Percentiles rank a stretch among this genome's conserved stretches.
These are phyloP conservation scores for Semaprochilodus insignis DNA, from an alignment of 2,797 vertebrate genomes.

Conservation along the genomic window DNA sequence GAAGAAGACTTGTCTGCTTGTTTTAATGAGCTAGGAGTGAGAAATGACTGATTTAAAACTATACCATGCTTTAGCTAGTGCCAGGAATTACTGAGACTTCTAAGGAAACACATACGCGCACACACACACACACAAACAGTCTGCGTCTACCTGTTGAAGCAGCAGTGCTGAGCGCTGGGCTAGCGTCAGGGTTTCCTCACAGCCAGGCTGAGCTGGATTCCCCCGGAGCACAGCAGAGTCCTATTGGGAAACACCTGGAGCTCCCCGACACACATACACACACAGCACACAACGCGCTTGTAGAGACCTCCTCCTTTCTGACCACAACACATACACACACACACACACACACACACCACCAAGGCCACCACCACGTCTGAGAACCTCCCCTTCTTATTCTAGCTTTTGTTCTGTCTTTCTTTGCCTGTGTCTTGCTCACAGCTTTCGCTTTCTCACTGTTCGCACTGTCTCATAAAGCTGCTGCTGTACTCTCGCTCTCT, in stretches of 20 bases:
- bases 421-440: conserved; percentile 31
- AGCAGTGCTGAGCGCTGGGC: conserved; percentile 11
- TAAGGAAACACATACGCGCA: not conserved
- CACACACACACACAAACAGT: not conserved
- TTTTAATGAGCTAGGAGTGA: not conserved
- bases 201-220: conserved; percentile 45
- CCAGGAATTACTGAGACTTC: not conserved
- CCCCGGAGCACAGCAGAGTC: conserved; percentile 56
- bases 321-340: conserved; percentile 32
- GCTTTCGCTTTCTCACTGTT: conserved; percentile 49
- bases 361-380: conserved; percentile 12
- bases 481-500: not conserved
- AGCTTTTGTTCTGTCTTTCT: conserved; percentile 1
- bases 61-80: not conserved
- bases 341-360: not conserved
- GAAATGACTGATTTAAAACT: not conserved
- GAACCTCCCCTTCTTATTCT: conserved; percentile 4
- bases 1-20: not conserved
- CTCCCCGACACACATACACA: conserved; percentile 55
- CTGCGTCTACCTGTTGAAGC: conserved; percentile 48
- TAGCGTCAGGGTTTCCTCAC: conserved; percentile 7
- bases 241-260: conserved; percentile 75
- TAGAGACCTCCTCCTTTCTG: conserved; percentile 13
- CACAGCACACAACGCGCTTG: conserved; percentile 16
- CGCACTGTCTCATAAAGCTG: conserved; percentile 26